These are phyloP conservation scores for Gonatopus flavifemur DNA, from an alignment of 1,140 invertebrate species.

Conservation along the genomic window DNA sequence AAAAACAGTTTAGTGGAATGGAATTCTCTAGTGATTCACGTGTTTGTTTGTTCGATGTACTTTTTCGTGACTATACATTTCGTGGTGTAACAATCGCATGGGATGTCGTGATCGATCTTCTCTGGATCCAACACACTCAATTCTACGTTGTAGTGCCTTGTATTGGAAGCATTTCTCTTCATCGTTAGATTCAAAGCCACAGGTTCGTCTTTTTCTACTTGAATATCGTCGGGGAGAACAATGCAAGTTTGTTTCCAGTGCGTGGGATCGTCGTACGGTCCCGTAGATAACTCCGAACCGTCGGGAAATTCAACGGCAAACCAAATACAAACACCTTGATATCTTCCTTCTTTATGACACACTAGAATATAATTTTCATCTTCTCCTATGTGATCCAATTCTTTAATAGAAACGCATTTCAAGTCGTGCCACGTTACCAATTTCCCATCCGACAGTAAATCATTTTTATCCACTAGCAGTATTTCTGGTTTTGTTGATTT, in stretches of 20 bases:
- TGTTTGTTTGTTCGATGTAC: constrained; percentile 55
- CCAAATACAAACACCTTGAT: constrained; percentile 87
- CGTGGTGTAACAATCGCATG: constrained; percentile 74
- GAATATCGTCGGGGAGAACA: constrained; percentile 71
- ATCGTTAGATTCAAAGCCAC: constrained; percentile 59
- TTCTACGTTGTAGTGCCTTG: constrained; percentile 67
- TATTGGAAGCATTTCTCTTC: constrained; percentile 35
- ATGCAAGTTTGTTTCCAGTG: constrained; percentile 98
- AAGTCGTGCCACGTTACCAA: constrained; percentile 78
- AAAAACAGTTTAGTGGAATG: no score
- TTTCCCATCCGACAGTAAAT: constrained; percentile 59
- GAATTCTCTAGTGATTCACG: no score
- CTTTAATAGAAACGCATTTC: constrained; percentile 65
- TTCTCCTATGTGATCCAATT: constrained; percentile 79
- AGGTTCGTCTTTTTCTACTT: constrained; percentile 69
- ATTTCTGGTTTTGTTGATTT: constrained; percentile 50
- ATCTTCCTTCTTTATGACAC: constrained; percentile 62
- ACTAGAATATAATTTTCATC: constrained; percentile 51
- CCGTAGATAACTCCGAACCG: constrained; percentile 70
- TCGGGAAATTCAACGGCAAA: constrained; percentile 75
- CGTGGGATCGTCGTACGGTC: constrained; percentile 74
- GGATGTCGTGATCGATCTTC: constrained; percentile 72
- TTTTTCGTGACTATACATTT: constrained; percentile 74
- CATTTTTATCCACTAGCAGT: constrained; percentile 35
- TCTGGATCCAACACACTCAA: constrained; percentile 71